Conservation (phyloP, 2,797 vertebrate species). For the Menidia menidia region DNA sequence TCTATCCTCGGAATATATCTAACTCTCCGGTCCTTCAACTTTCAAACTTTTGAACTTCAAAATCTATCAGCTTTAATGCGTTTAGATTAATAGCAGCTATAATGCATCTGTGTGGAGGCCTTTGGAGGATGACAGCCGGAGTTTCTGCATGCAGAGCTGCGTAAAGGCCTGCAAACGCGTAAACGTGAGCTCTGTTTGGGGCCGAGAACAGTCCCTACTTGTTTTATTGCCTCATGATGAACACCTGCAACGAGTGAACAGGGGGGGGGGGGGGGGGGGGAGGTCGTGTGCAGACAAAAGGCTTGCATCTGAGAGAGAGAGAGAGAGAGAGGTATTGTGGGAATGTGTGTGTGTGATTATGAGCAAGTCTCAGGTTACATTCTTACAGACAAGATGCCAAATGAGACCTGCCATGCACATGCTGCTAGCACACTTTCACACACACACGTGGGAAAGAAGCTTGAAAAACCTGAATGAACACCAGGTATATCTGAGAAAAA, state of each 20-base stretch:
- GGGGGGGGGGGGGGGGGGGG: slow-evolving; percentile 46
- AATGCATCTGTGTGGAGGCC: neutral
- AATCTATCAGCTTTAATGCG: neutral
- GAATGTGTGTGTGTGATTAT: slow-evolving; percentile 73
- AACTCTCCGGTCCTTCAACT: neutral
- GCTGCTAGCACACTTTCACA: slow-evolving; percentile 35
- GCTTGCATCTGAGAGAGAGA: slow-evolving; percentile 90
- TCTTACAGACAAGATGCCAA: slow-evolving; percentile 77
- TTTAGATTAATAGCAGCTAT: neutral
- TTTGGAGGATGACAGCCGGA: slow-evolving; percentile 11
- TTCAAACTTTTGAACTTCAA: neutral
- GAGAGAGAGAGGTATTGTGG: slow-evolving; percentile 86
- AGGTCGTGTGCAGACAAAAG: slow-evolving; percentile 85
- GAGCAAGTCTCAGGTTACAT: slow-evolving; percentile 89
- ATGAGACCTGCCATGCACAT: slow-evolving; percentile 54
- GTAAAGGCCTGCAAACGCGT: slow-evolving; percentile 51
- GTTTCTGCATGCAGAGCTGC: slow-evolving; percentile 21
- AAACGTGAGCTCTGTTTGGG: slow-evolving; percentile 42
- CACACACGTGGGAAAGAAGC: slow-evolving; percentile 1
- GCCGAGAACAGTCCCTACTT: slow-evolving; percentile 85
- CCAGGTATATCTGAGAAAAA: neutral
- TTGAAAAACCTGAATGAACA: neutral
- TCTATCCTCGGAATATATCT: neutral
- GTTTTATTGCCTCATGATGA: slow-evolving; percentile 89
- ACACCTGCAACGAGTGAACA: slow-evolving; percentile 92